A percentile compares a stretch with the other conserved stretches of the same genome.
Conservation (phyloP, 2,797 vertebrate genomes). For the Labroides dimidiatus region DNA sequence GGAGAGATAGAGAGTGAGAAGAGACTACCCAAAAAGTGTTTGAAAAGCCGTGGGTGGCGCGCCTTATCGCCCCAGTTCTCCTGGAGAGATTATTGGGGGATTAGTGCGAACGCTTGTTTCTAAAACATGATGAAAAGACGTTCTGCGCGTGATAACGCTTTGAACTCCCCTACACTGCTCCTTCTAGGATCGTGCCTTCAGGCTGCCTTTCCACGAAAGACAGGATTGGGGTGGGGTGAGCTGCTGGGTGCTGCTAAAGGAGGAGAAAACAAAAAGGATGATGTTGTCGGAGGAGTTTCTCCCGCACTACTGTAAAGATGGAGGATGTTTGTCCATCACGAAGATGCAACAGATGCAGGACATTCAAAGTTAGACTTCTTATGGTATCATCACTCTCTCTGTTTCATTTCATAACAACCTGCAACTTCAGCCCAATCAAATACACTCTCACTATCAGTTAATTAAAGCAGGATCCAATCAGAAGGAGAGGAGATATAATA, state of each 20-base stretch:
- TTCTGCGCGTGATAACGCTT: slow-evolving; percentile 83
- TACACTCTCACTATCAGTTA: slow-evolving; percentile 72
- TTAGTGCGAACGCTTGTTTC: slow-evolving; percentile 89
- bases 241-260: slow-evolving; percentile 42
- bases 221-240: slow-evolving; percentile 57
- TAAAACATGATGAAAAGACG: slow-evolving; percentile 90
- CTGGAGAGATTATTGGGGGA: slow-evolving; percentile 89
- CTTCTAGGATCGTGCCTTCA: slow-evolving; percentile 81
- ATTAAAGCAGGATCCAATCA: slow-evolving; percentile 80
- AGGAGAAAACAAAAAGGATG: slow-evolving; percentile 53
- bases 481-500: slow-evolving; percentile 62
- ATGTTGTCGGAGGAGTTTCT: slow-evolving; percentile 32
- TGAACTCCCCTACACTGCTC: slow-evolving; percentile 84
- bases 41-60: slow-evolving; percentile 86
- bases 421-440: slow-evolving; percentile 72
- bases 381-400: background rate
- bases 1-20: slow-evolving; percentile 65
- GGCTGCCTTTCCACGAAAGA: slow-evolving; percentile 75
- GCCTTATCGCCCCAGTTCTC: slow-evolving; percentile 85
- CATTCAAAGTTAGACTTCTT: slow-evolving; percentile 12
- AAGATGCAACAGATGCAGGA: slow-evolving; percentile 41
- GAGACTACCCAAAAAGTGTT: slow-evolving; percentile 81
- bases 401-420: slow-evolving; percentile 45
- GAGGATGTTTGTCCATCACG: slow-evolving; percentile 32
- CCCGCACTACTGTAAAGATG: background rate